Conservation (phyloP, 92 coral and sea anemone genomes). For the Parazoanthus atlanticus region DNA sequence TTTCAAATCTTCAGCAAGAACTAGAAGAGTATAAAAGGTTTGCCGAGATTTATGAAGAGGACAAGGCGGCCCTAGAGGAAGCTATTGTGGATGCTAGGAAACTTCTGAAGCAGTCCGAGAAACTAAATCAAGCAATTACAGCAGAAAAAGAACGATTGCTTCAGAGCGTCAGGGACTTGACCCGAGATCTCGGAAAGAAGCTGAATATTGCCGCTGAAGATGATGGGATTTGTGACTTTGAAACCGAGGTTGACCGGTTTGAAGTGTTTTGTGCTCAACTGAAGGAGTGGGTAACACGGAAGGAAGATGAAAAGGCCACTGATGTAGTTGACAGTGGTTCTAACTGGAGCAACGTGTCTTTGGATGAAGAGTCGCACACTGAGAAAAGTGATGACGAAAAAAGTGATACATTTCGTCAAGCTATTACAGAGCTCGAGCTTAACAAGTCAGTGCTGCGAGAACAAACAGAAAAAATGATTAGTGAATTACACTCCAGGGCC, state of each 20-base stretch:
- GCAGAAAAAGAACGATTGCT: constrained; percentile 59
- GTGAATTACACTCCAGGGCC: constrained; percentile 68
- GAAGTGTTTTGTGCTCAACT: constrained; percentile 57
- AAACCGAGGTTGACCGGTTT: constrained; percentile 55
- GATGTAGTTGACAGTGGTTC: not conserved
- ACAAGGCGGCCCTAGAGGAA: constrained; percentile 83
- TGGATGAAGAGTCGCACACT: constrained; percentile 59
- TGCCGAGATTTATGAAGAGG: constrained; percentile 83
- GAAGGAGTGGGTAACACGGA: constrained; percentile 62
- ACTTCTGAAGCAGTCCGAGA: constrained; percentile 67
- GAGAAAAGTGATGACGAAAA: constrained; percentile 42
- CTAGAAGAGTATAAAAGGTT: constrained; percentile 74
- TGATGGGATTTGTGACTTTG: constrained; percentile 46
- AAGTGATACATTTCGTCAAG: constrained; percentile 49
- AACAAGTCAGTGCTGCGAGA: constrained; percentile 78
- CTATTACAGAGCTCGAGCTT: constrained; percentile 66
- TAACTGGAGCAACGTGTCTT: constrained; percentile 39
- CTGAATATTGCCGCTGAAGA: constrained; percentile 31
- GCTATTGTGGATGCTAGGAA: constrained; percentile 78
- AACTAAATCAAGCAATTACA: constrained; percentile 44
- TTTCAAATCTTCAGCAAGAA: constrained; percentile 64
- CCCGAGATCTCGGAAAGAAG: constrained; percentile 45
- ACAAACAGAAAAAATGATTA: constrained; percentile 68
- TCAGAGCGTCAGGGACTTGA: constrained; percentile 57
- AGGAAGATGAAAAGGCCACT: constrained; percentile 16